phyloP scores from a whole-genome alignment of 2,113 vertebrate genomes.

The Ondatra zibethicus region DNA sequence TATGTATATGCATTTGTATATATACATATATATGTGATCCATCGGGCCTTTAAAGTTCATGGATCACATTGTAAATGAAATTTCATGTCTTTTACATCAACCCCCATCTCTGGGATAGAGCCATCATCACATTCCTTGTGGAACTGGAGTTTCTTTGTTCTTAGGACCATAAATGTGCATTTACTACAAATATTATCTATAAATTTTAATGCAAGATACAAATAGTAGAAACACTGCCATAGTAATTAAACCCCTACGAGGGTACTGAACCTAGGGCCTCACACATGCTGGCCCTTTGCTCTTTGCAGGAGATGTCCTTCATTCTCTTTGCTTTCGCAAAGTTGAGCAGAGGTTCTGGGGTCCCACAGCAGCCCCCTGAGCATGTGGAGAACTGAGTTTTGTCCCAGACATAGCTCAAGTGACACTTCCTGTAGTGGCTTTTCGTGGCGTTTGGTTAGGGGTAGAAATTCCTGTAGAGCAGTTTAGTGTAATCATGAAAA shows the following conservation, averaged over 20 bases:
- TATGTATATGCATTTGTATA: too few species aligned
- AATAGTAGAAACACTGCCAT: not conserved
- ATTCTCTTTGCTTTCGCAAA: not conserved
- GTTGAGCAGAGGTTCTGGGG: not conserved
- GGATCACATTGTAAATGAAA: not conserved
- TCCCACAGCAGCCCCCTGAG: not conserved
- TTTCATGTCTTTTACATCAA: not conserved
- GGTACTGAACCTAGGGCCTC: not conserved
- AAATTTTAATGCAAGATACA: not conserved
- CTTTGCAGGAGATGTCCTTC: not conserved
- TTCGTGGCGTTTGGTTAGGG: not conserved
- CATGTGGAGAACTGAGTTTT: not conserved
- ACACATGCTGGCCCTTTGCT: not conserved
- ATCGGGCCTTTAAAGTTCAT: not conserved
- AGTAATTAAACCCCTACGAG: not conserved
- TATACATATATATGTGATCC: not conserved
- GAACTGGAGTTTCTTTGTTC: not conserved
- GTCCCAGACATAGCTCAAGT: not conserved
- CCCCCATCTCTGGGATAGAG: not conserved
- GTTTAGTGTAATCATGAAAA: not conserved
- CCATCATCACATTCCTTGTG: not conserved
- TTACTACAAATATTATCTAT: not conserved
- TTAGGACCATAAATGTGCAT: not conserved
- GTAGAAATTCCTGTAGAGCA: conserved; percentile 7
- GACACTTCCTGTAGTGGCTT: not conserved